A percentile compares a stretch with the other conserved stretches of the same genome.
Conservation (phyloP, 1,140 invertebrate species). For the Nasonia longicornis region DNA sequence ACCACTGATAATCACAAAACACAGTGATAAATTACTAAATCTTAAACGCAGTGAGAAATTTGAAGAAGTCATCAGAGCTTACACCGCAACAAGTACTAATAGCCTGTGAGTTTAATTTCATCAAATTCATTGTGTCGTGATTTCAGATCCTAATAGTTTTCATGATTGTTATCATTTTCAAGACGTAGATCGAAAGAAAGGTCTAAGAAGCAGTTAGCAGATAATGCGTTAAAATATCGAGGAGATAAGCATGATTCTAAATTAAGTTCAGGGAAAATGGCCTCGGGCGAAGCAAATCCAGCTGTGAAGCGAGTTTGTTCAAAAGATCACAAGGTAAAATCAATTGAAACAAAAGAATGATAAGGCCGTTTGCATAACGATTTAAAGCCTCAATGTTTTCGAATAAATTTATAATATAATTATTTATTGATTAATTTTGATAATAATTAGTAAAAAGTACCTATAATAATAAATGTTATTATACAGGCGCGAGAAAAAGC, state of each 20-base stretch:
- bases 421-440: too few relatives aligned
- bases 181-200: neutral
- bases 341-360: neutral
- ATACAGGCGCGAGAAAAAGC: conserved; percentile 30
- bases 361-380: too few relatives aligned
- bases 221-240: neutral
- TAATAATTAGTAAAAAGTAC: neutral
- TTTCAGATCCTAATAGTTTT: too few relatives aligned
- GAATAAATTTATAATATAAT: too few relatives aligned
- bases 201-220: too few relatives aligned
- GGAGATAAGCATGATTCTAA: conserved; percentile 12
- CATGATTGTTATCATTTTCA: neutral
- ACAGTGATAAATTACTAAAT: neutral
- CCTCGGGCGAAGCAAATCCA: neutral
- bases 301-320: conserved; percentile 14
- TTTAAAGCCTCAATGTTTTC: too few relatives aligned
- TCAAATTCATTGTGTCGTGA: neutral
- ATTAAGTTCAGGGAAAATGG: neutral
- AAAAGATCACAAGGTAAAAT: conserved; percentile 40
- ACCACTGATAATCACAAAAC: neutral
- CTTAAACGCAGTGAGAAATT: neutral
- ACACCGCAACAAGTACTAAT: neutral
- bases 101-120: neutral
- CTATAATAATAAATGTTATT: neutral
- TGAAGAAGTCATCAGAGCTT: neutral